Percentiles rank a stretch among this genome's conserved stretches.
phyloP scores from a whole-genome alignment of 1,140 invertebrate genomes.

The Ceratina calcarata region DNA sequence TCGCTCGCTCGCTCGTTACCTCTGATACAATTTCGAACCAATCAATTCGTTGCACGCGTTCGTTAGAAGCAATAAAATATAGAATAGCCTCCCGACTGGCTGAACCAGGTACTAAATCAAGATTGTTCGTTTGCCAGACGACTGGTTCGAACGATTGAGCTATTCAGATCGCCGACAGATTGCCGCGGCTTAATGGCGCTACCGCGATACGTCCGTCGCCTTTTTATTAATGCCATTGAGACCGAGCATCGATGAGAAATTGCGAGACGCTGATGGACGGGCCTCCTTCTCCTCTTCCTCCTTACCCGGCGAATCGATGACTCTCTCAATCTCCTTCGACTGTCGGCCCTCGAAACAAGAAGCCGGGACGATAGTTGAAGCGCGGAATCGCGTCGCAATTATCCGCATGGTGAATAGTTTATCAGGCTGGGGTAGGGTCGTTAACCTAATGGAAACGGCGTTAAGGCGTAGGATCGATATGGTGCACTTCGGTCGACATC shows the following conservation, averaged over 20 bases:
- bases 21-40: too few relatives aligned
- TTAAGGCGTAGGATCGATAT: conserved; percentile 62
- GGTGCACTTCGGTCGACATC: conserved; percentile 57
- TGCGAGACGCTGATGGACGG: conserved; percentile 15
- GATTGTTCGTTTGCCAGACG: neutral
- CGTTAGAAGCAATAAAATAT: neutral
- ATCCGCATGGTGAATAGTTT: conserved; percentile 62
- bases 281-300: too few relatives aligned
- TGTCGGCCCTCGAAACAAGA: conserved; percentile 1
- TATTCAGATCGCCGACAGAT: conserved; percentile 8
- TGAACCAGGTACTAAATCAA: neutral
- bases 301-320: neutral
- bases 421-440: conserved; percentile 52
- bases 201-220: neutral
- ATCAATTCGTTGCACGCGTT: neutral
- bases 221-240: neutral
- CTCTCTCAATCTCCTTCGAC: conserved; percentile 3
- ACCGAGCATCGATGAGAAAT: conserved; percentile 10
- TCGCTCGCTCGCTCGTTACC: too few relatives aligned
- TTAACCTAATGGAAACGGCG: conserved; percentile 65
- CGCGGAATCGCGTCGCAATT: conserved; percentile 56
- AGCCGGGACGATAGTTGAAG: conserved; percentile 16
- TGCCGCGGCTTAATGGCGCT: neutral
- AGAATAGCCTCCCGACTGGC: neutral
- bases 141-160: neutral